A percentile compares a stretch with the other conserved stretches of the same genome.
Conservation (phyloP, 1,140 invertebrate species). For the Phortica variegata region DNA sequence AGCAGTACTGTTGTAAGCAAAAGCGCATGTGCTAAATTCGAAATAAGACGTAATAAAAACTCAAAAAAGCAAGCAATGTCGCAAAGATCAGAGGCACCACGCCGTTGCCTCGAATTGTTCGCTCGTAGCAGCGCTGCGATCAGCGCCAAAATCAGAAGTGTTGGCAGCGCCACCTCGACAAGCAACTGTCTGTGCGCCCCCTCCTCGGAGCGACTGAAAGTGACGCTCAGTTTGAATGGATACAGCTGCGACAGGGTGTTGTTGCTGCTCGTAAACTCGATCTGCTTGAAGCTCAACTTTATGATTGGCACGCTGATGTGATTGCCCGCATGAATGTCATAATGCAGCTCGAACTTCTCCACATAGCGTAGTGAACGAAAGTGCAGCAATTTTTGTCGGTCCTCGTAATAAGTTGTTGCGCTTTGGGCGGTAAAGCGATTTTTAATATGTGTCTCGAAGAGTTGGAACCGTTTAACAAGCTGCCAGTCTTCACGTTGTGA, state of each 20-base stretch:
- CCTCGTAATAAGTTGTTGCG: conserved; percentile 33
- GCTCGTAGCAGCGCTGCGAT: conserved; percentile 30
- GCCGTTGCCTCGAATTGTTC: conserved; percentile 32
- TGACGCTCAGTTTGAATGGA: conserved; percentile 32
- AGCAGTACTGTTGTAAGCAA: conserved; percentile 25
- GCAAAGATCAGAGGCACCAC: conserved; percentile 31
- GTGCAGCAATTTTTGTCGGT: conserved; percentile 38
- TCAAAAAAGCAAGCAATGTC: conserved; percentile 35
- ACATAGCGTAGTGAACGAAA: conserved; percentile 39
- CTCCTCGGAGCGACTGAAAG: conserved; percentile 14
- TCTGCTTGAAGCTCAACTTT: conserved; percentile 34
- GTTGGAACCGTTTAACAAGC: conserved; percentile 68
- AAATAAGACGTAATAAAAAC: conserved; percentile 35
- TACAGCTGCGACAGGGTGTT: conserved; percentile 22
- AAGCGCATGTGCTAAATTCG: conserved; percentile 38
- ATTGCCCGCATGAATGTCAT: conserved; percentile 32
- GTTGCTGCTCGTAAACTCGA: conserved; percentile 32
- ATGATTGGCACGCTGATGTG: conserved; percentile 39
- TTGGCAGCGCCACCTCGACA: conserved; percentile 27
- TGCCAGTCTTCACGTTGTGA: conserved; percentile 62
- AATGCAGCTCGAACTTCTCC: conserved; percentile 36
- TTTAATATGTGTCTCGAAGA: conserved; percentile 60
- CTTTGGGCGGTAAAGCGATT: conserved; percentile 12
- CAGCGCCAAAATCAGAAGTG: conserved; percentile 31
- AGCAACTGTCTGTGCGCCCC: conserved; percentile 21